Conservation (phyloP, 1,140 invertebrate genomes). For the Pseudomyrmex concolor region DNA sequence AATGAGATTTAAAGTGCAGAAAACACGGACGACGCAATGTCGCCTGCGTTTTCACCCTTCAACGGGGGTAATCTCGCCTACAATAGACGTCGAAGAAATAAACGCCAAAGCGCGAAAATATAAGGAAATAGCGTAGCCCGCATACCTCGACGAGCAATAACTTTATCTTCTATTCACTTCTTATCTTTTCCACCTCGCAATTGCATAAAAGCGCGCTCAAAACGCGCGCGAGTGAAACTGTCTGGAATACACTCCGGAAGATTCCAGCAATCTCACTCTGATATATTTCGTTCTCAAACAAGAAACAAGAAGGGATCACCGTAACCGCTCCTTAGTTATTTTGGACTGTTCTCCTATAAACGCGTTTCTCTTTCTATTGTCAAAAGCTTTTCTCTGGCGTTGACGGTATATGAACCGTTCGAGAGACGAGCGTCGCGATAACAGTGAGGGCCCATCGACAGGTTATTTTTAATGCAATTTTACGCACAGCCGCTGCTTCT, state of each 20-base stretch:
- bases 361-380: background rate
- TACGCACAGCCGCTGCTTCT: no score
- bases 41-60: slow-evolving; percentile 43
- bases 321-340: slow-evolving; percentile 20
- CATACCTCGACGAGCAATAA: slow-evolving; percentile 70
- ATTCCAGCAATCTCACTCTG: slow-evolving; percentile 32
- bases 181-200: slow-evolving; percentile 53
- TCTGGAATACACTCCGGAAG: slow-evolving; percentile 27
- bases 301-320: slow-evolving; percentile 24
- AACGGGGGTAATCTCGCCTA: slow-evolving; percentile 39
- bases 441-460: background rate
- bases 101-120: slow-evolving; percentile 33
- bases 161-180: slow-evolving; percentile 63
- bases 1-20: slow-evolving; percentile 49
- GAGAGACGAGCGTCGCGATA: slow-evolving; percentile 1
- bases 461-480: background rate
- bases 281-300: slow-evolving; percentile 26
- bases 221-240: background rate
- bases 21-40: slow-evolving; percentile 44
- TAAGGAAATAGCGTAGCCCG: slow-evolving; percentile 53
- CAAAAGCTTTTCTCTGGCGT: background rate
- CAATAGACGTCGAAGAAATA: slow-evolving; percentile 42
- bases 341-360: background rate
- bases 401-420: background rate
- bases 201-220: slow-evolving; percentile 53